Evolutionary conservation across 2,888 invertebrate species (phyloP), one percentile per base, ranked within the genome.

Genomic region (Trichacis sp.): DNA sequence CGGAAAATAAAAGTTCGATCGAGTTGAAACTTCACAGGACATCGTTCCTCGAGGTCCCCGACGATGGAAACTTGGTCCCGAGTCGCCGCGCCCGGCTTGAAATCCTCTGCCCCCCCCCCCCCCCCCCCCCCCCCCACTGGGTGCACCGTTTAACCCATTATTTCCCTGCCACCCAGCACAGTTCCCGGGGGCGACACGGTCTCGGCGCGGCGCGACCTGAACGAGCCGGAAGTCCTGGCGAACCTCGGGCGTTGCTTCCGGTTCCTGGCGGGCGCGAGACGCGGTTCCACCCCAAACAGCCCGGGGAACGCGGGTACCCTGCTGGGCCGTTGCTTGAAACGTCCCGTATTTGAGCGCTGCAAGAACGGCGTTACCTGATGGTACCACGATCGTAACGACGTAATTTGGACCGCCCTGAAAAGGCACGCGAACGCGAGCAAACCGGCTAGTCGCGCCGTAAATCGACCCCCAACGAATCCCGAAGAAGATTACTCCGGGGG

Each of bases 371-470:
- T 93, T 74, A 96, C 96, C 19, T 91, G 91, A 84, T 87, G 92
- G 72, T 95, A 95, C 82, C 94, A 95, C 82, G 93, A 92, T 80
- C 88, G 96, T 2, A 92, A 95, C 77, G 95, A 96, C 82, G 89
- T 95, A 18, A 92, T 96, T 78, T 94, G 94, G 91, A 95, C 96
- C 11, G 94, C 94, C 55, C 91, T 95, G 71, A 92, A 93, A 79
- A 94, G 93, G 82, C 87, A 93, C 50, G 77, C 83, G 56, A 86
- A 87, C 0, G 94, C 94, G 82, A 92, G 92, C 74, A 93, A 92
- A 79, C 89, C 91, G 1, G 95, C 93, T 82, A 96, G 94, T 84
- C 87, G 88, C 73, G 57, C 50, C 14, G 47, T 53, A 17, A 61
- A 57, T 53, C 65, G 69, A 8, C 62, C 63, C 3, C 53, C 18